A percentile compares a stretch with the other conserved stretches of the same genome.
Conservation (phyloP, 2,888 invertebrate species). For the Trichopoda pennipes region DNA sequence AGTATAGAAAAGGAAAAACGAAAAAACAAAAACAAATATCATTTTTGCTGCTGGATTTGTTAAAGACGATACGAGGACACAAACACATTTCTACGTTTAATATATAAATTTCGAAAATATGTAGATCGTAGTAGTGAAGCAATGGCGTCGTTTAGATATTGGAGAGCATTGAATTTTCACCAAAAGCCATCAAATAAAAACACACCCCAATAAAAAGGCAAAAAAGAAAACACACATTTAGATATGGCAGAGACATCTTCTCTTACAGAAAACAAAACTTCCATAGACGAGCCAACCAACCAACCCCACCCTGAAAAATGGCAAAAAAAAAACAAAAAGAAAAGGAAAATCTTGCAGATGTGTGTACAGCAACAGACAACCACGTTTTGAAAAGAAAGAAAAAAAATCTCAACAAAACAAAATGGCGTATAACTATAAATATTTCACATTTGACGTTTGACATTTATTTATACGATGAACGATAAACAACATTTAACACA, state of each 20-base stretch:
- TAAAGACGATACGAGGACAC: slow-evolving; percentile 35
- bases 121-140: slow-evolving; percentile 16
- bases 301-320: slow-evolving; percentile 58
- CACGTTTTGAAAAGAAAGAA: background rate
- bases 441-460: slow-evolving; percentile 52
- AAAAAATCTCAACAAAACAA: slow-evolving; percentile 56
- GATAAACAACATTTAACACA: slow-evolving; percentile 1
- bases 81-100: slow-evolving; percentile 11
- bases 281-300: slow-evolving; percentile 23
- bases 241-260: slow-evolving; percentile 53
- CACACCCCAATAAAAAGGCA: slow-evolving; percentile 58
- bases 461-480: slow-evolving; percentile 54
- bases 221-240: slow-evolving; percentile 36
- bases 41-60: slow-evolving; percentile 44
- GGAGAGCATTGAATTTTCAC: slow-evolving; percentile 29
- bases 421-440: slow-evolving; percentile 62
- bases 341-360: slow-evolving; percentile 45
- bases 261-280: slow-evolving; percentile 8
- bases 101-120: too few relatives aligned
- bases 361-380: slow-evolving; percentile 9
- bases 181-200: slow-evolving; percentile 46
- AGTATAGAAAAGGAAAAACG: slow-evolving; percentile 1
- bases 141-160: slow-evolving; percentile 67
- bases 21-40: slow-evolving; percentile 42
- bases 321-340: slow-evolving; percentile 18